These are phyloP conservation scores for Amyelois transitella DNA, from an alignment of 1,140 invertebrate species.

Conservation along the genomic window DNA sequence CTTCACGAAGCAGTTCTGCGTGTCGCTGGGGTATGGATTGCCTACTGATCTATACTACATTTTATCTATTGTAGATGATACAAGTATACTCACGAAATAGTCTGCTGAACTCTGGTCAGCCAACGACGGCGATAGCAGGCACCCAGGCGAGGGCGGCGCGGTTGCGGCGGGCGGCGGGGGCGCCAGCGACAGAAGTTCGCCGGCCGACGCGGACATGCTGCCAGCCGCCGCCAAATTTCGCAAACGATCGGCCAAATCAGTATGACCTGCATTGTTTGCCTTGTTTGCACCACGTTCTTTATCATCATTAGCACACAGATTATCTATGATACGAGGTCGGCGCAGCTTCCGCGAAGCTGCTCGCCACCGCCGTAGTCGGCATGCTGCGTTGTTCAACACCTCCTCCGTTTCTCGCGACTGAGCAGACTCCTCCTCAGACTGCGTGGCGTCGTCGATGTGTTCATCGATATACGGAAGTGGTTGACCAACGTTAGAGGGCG, in stretches of 20 bases:
- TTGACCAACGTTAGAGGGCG: conserved; percentile 37
- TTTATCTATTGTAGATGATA: not conserved
- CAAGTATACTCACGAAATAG: conserved; percentile 59
- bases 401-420: conserved; percentile 51
- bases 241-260: conserved; percentile 59
- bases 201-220: conserved; percentile 68
- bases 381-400: conserved; percentile 61
- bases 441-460: conserved; percentile 29
- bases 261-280: conserved; percentile 45
- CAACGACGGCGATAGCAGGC: conserved; percentile 54
- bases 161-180: conserved; percentile 69
- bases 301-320: conserved; percentile 55
- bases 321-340: conserved; percentile 58
- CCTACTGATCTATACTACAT: no score
- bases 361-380: conserved; percentile 53
- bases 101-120: conserved; percentile 59
- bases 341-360: conserved; percentile 55
- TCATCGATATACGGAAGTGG: conserved; percentile 61
- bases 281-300: conserved; percentile 36
- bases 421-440: conserved; percentile 51
- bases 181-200: conserved; percentile 69
- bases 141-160: conserved; percentile 60
- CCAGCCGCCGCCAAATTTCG: conserved; percentile 72
- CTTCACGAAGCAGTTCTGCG: no score
- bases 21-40: no score